Evolutionary conservation across 2,797 vertebrate species (phyloP), one percentile per base, ranked within the genome.

Genomic region (Parauchenoglanis ngamensis): DNA sequence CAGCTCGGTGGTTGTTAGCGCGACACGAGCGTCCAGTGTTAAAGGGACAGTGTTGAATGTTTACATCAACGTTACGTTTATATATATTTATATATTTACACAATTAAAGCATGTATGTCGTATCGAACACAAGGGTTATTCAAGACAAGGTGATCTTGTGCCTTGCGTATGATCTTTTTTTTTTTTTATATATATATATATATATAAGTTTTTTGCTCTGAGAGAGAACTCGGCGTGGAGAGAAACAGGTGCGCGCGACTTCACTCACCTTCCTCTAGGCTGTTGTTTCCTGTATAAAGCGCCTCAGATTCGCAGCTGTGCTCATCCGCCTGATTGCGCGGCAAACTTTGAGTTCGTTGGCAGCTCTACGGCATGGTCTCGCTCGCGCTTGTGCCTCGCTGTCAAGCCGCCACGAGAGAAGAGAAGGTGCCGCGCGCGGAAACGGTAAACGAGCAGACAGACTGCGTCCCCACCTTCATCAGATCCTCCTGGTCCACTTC

Each of bases 251-350:
- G 35, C 67, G 35, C 35, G 68, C n/a, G 23, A 44, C 49, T 52
- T 10, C 21, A 61, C 89, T 86, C 67, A 90, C 91, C 89, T 89
- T 89, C 80, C 31, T 5, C 65, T 87, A 61, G 83, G 79, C 83
- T 7, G 92, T 90, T 90, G 90, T 91, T 93, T 93, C 93, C 91
- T 86, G 87, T 65, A 89, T 31, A 88, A 87, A 63, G 91, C 92
- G 92, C 70, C 28, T 83, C 85, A n/a, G 86, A 70, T 68, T 61
- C 57, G 84, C 85, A 65, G 63, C 78, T 77, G 65, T 35, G 78
- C 54, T 88, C 91, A 87, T 91, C 85, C 86, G 93, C 88, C 83
- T 86, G 70, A 87, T 87, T 78, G 77, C 94, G 91, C 94, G 90
- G 63, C 89, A 89, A 92, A 94, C 92, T 90, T 90, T 86, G 57